Conservation (phyloP, 2,113 vertebrate genomes). For the Sinocyclocheilus rhinocerous region DNA sequence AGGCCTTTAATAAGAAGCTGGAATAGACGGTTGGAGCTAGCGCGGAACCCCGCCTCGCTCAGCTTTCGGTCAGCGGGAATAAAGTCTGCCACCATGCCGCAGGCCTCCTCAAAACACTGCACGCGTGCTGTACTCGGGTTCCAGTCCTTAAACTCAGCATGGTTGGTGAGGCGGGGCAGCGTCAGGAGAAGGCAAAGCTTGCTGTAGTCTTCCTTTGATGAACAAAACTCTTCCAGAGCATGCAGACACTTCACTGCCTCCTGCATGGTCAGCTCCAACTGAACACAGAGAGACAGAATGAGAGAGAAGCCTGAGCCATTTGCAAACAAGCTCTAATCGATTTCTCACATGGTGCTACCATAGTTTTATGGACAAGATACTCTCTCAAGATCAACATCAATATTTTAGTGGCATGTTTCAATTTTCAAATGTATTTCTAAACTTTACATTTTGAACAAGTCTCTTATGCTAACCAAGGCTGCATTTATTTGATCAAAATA, state of each 20-base stretch:
- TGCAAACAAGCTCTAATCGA: not conserved
- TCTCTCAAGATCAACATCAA: not conserved
- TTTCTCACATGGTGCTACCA: not conserved
- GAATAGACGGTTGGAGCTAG: conserved; percentile 91
- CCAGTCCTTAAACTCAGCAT: conserved; percentile 98
- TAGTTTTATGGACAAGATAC: not conserved
- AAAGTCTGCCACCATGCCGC: conserved; percentile 95
- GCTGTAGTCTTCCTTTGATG: conserved; percentile 95
- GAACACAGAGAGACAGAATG: not conserved
- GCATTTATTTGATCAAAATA: not conserved
- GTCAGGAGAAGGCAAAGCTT: conserved; percentile 95
- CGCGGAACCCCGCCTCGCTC: conserved; percentile 96
- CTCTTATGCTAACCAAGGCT: not conserved
- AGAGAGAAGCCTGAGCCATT: not conserved
- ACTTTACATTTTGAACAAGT: not conserved
- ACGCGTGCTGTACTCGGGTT: conserved; percentile 95
- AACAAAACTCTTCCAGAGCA: conserved; percentile 88
- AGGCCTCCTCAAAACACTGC: conserved; percentile 95
- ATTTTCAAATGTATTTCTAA: too few species aligned
- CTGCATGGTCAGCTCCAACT: conserved; percentile 95
- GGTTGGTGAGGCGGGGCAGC: conserved; percentile 93
- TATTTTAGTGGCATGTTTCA: too few species aligned
- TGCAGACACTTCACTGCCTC: conserved; percentile 94
- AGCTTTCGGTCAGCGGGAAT: conserved; percentile 96
- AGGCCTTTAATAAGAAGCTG: conserved; percentile 98